Base-by-base conservation (phyloP, 2,113 vertebrate genomes). In the Mirounga angustirostris region DNA sequence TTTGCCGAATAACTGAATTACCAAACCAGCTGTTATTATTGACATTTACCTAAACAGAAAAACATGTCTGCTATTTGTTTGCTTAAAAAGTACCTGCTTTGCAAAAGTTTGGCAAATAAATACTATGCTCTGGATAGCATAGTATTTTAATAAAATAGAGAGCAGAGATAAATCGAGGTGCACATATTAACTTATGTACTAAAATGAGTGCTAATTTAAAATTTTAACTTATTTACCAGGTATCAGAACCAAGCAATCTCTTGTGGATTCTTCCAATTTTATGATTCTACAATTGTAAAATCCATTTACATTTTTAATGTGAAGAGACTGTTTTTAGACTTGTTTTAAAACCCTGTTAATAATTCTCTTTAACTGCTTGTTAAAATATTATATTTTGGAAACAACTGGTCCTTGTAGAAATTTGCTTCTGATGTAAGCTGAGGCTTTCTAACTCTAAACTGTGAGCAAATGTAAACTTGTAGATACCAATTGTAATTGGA, bases 11-110 rank as follows among this genome's bases (percentile, higher is more conserved):
- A 98, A 98, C 96, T 96, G 95, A 97, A 97, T 98, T 98, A 98
- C 97, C 96, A 98, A 94, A 95, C 78, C 96, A 97, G 93, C 98
- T 98, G 97, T 97, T 95, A 93, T 95, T 96, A 97, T 97, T 98
- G 98, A 95, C 96, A 97, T 98, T 98, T 93, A 98, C 97, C 94
- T 97, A 98, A 98, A 98, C 58, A 98, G 96, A 98, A 98, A 95
- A 98, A 95, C 91, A 93, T 98, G 98, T 83, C 93, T 97, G 61
- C 76, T 95, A 97, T 98, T 98, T 98, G 96, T 98, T 97, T 97
- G 54, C 87, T 96, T 67, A 95, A 81, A 94, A 84, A 76, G 88
- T 98, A 98, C 98, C 98, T 98, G 95, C 82, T 97, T 89, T 85
- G 30, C 81, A 98, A 87, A 95, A 96, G 59, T 95, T 92, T 94